These are phyloP conservation scores for Xanthostigma xanthostigma DNA, from an alignment of 2,888 invertebrate genomes.

Conservation along the genomic window DNA sequence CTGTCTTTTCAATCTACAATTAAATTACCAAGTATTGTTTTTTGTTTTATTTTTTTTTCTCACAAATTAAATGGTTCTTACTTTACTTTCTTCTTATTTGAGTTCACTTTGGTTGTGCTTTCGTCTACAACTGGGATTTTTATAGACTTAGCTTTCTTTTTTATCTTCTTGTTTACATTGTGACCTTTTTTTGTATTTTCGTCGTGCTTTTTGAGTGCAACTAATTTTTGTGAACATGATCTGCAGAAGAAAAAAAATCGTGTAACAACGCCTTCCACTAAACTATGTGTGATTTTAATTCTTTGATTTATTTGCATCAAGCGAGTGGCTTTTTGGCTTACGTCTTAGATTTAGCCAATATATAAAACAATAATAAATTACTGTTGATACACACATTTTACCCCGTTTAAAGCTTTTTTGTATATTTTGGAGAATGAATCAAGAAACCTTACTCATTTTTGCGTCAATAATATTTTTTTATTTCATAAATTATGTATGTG, in stretches of 20 bases:
- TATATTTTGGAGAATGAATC: no score
- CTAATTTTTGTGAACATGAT: conserved; percentile 49
- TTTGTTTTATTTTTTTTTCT: neutral
- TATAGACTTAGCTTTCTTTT: conserved; percentile 14
- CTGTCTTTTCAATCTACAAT: neutral
- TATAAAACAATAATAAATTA: no score
- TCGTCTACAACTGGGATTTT: conserved; percentile 15
- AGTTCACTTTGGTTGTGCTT: conserved; percentile 15
- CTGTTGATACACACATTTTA: no score
- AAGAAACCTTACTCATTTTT: no score
- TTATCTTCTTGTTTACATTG: conserved; percentile 16
- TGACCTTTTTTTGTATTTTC: conserved; percentile 13
- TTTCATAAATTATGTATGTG: no score
- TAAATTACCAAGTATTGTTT: no score
- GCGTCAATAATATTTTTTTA: no score
- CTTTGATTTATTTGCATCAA: neutral
- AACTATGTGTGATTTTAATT: no score
- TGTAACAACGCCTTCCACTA: no score
- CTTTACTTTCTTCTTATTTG: conserved; percentile 20
- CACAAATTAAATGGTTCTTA: neutral
- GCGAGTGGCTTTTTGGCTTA: no score
- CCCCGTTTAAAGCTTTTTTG: no score
- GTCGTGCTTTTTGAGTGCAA: conserved; percentile 20
- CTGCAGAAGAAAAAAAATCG: conserved; percentile 23
- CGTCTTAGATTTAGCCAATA: no score